Percentiles rank a stretch among this genome's conserved stretches.
Conservation (phyloP, 2,113 vertebrate genomes). For the Saguinus midas region DNA sequence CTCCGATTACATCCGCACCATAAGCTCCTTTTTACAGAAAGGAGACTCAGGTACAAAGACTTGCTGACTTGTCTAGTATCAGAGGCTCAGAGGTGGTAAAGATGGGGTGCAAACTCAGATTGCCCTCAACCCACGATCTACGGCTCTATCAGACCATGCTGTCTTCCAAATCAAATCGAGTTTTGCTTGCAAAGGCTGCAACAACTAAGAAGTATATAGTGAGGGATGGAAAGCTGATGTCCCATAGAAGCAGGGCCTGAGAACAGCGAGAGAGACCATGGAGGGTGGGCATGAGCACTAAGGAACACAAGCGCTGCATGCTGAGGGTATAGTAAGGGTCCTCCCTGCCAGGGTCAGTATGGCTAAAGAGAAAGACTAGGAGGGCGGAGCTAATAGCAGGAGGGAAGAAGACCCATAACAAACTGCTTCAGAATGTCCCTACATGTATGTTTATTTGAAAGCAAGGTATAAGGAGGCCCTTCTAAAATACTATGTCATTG, state of each 20-base stretch:
- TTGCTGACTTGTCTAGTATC: background rate
- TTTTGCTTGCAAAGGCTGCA: background rate
- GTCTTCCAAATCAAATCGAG: background rate
- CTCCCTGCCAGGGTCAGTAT: background rate
- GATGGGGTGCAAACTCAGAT: background rate
- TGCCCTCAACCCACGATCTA: background rate
- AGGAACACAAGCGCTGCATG: no score
- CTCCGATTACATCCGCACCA: background rate
- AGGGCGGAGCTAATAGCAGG: background rate
- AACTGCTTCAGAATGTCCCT: background rate
- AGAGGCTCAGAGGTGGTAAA: background rate
- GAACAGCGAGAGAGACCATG: background rate
- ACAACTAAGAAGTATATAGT: background rate
- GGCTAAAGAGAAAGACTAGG: background rate
- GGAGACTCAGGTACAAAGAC: background rate
- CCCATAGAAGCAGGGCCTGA: background rate
- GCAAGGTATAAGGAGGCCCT: background rate
- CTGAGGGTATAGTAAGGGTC: background rate
- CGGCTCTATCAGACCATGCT: background rate
- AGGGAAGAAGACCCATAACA: background rate
- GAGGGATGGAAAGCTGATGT: background rate
- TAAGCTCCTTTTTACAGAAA: background rate
- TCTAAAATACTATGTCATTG: background rate
- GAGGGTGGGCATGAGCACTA: background rate
- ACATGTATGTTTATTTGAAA: background rate